Evolutionary conservation across 2,113 vertebrate genomes (phyloP).

Genomic region (Prionailurus bengalensis): DNA sequence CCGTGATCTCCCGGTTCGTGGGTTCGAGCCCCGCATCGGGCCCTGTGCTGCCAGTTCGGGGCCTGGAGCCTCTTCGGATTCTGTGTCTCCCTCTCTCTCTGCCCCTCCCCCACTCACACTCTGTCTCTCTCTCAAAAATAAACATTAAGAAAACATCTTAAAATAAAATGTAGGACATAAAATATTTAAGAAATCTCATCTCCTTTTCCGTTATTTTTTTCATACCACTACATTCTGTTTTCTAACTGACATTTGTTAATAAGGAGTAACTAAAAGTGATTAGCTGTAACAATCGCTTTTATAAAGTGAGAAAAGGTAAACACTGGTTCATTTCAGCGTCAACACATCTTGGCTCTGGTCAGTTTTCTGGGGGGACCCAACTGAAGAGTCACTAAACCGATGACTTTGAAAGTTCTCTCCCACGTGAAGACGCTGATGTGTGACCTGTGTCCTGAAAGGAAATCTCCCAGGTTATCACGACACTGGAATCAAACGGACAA

Average conservation of each 20-base stretch:
- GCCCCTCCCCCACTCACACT: no score
- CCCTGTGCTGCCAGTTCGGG: no score
- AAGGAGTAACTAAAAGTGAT: background rate
- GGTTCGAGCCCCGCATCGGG: fast-evolving
- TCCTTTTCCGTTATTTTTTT: background rate
- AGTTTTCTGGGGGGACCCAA: background rate
- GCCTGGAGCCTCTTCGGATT: no score
- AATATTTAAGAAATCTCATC: slow-evolving; percentile 1
- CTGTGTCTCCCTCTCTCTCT: no score
- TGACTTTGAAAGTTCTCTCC: background rate
- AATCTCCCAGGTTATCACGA: background rate
- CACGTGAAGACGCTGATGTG: background rate
- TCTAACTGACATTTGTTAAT: background rate
- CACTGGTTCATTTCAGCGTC: background rate
- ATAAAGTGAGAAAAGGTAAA: background rate
- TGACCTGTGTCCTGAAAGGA: background rate
- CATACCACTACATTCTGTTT: background rate
- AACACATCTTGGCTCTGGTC: background rate
- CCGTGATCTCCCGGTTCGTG: no score
- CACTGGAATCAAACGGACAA: background rate
- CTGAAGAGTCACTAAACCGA: background rate
- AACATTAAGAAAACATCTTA: background rate
- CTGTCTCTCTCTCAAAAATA: no score
- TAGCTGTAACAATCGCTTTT: background rate
- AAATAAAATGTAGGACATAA: background rate